A percentile compares a stretch with the other conserved stretches of the same genome.
Conservation (phyloP, 1,140 invertebrate genomes). For the Homarus americanus region DNA sequence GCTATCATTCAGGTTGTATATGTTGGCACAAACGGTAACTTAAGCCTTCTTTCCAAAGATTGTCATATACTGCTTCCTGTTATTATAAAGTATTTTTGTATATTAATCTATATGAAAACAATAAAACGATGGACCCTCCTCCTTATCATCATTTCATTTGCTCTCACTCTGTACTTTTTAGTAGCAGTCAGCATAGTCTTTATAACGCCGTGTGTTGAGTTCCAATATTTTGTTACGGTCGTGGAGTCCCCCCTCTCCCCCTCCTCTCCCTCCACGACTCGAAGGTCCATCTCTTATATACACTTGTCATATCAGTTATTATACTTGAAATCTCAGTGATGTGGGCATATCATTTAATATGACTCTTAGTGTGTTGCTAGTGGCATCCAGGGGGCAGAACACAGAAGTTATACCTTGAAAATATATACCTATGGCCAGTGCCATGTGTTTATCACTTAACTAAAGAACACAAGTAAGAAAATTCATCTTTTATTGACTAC, state of each 20-base stretch:
- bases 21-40: slow-evolving; percentile 38
- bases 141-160: not conserved
- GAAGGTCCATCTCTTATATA: slow-evolving; percentile 6
- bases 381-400: slow-evolving; percentile 18
- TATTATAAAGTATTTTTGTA: slow-evolving; percentile 54
- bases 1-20: slow-evolving; percentile 30
- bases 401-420: not conserved
- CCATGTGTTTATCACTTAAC: no score
- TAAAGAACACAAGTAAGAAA: no score
- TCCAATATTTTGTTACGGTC: not conserved
- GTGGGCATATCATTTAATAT: slow-evolving; percentile 46
- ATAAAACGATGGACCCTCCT: slow-evolving; percentile 11
- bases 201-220: not conserved
- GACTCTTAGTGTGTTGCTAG: not conserved
- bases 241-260: no score
- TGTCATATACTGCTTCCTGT: slow-evolving; percentile 25
- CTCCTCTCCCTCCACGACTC: not conserved
- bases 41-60: slow-evolving; percentile 24
- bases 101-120: slow-evolving; percentile 36
- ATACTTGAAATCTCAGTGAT: slow-evolving; percentile 33
- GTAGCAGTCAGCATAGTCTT: not conserved
- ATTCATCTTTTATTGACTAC: no score
- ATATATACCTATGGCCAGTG: no score
- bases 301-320: slow-evolving; percentile 32
- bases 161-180: not conserved